A percentile compares a stretch with the other conserved stretches of the same genome.
Conservation (phyloP, 2,797 vertebrate genomes). For the Eremophila alpestris region DNA sequence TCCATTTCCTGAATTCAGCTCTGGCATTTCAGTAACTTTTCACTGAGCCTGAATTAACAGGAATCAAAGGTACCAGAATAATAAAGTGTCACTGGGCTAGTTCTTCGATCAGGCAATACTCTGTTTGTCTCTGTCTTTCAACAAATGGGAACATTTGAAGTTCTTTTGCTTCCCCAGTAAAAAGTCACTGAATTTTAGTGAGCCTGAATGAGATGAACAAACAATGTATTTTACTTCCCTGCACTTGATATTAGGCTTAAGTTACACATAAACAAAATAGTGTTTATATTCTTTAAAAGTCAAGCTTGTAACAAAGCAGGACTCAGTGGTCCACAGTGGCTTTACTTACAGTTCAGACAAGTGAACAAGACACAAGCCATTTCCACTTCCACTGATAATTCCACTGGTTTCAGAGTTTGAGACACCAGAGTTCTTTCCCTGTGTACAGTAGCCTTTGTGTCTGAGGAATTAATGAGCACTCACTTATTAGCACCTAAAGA, state of each 20-base stretch:
- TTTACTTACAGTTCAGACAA: background rate
- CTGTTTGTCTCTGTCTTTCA: background rate
- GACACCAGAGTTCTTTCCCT: background rate
- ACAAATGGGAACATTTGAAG: background rate
- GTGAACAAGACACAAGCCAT: background rate
- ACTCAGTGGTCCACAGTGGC: background rate
- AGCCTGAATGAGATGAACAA: background rate
- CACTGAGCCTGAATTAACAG: background rate
- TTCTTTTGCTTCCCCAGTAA: background rate
- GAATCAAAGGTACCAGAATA: background rate
- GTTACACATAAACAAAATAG: background rate
- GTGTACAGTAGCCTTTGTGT: background rate
- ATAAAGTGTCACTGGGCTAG: background rate
- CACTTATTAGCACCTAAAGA: background rate
- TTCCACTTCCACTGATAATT: background rate
- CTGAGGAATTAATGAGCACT: background rate
- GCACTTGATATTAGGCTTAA: background rate
- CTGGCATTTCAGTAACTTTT: background rate
- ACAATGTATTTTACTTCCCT: background rate
- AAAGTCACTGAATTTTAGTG: background rate
- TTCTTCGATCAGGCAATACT: background rate
- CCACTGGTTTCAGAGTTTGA: background rate
- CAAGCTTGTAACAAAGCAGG: background rate
- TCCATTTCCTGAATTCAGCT: background rate
- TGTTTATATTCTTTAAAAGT: background rate